Conservation (phyloP, 2,113 vertebrate species). For the Danionella cerebrum region DNA sequence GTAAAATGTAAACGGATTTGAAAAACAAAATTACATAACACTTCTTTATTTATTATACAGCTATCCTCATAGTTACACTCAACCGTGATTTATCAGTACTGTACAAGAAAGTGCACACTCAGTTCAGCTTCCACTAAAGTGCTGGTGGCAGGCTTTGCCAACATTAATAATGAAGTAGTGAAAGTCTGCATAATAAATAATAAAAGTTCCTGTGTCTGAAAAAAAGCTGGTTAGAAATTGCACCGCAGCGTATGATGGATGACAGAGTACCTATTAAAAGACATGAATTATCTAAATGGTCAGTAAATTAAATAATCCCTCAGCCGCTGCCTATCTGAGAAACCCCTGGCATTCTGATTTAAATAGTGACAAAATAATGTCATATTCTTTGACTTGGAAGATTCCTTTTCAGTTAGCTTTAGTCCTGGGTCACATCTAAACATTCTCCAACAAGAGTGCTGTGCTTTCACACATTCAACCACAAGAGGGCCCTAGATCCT, state of each 20-base stretch:
- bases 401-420: no score
- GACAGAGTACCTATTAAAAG: not conserved
- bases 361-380: not conserved
- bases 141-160: not conserved
- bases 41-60: not conserved
- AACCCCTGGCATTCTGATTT: not conserved
- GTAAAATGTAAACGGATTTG: no score
- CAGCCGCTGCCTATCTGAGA: not conserved
- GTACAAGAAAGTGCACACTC: not conserved
- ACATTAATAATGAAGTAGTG: slow-evolving; percentile 26
- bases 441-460: not conserved
- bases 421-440: slow-evolving; percentile 3
- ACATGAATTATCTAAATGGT: not conserved
- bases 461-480: not conserved
- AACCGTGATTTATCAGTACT: not conserved
- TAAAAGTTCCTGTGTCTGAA: slow-evolving; percentile 17
- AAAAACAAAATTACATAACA: not conserved
- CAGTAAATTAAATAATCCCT: not conserved
- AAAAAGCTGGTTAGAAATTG: slow-evolving; percentile 1
- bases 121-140: not conserved
- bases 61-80: not conserved
- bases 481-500: slow-evolving; percentile 39
- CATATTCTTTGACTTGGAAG: no score
- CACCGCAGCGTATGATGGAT: not conserved
- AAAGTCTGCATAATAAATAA: slow-evolving; percentile 20